Base-by-base conservation (phyloP, 2,888 invertebrate species). In the Nebria salina region DNA sequence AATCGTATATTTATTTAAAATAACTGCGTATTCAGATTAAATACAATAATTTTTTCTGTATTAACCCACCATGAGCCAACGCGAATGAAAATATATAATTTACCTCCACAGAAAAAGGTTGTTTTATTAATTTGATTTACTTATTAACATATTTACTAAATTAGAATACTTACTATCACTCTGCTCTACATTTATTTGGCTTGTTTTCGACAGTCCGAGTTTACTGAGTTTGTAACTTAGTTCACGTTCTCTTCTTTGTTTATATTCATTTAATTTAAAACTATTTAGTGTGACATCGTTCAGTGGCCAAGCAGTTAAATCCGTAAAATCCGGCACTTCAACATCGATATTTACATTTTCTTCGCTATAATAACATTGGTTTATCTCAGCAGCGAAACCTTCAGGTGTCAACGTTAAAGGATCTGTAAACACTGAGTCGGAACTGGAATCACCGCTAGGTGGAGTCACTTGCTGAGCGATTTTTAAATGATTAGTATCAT, bases 381-480 rank as follows among this genome's bases (percentile, higher is more conserved):
- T 92, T 86, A 91, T 90, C 88, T 93, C 92, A 84, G 92, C 91
- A 13, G 88, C 87, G 86, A 89, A 89, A 83, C 91, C 92, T 85
- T 91, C 90, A 86, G 92, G 92, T 87, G 89, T 89, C 54, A 54
- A 54, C 54, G 54, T 54, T 68, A 92, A 91, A 84, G 92, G 90
- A 88, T 95, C 95, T 85, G 94, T 94, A 90, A 95, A 95, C 88
- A 94, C 92, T 86, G 95, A 94, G 86, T 93, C 93, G 83, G 92
- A 92, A 88, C 94, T 94, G 83, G 94, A 93, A 83, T 90, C 91
- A 86, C 90, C 91, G 86, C 90, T 91, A 84, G 90, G 91, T 84
- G 87, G 89, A 76, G 86, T 87, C 75, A 87, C 86, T 84, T 86
- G 85, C 78, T 84, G 83, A 73, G 68, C 82, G 80, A 73, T 74